Evolutionary conservation across 2,797 vertebrate species (phyloP).

Genomic region (Anguilla anguilla): DNA sequence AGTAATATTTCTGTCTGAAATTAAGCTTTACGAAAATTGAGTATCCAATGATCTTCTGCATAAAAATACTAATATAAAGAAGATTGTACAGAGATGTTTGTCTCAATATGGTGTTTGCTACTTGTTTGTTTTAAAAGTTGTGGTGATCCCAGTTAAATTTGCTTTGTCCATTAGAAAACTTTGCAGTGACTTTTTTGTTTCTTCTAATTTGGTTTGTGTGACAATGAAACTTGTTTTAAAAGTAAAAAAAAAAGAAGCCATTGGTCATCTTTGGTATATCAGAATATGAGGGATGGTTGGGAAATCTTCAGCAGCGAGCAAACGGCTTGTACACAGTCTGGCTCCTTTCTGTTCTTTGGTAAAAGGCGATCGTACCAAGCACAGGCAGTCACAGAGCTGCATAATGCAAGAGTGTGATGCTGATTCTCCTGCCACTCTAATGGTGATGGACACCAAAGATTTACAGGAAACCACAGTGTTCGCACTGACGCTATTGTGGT

Average conservation of each 20-base stretch:
- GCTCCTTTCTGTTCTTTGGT: neutral
- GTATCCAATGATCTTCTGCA: neutral
- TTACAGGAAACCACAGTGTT: neutral
- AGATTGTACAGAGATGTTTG: neutral
- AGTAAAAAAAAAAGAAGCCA: neutral
- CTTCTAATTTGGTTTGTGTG: neutral
- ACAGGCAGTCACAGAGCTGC: constrained; percentile 14
- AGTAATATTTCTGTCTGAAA: neutral
- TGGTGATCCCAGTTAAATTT: neutral
- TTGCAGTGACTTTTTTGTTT: neutral
- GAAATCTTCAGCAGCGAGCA: neutral
- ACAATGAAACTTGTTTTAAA: neutral
- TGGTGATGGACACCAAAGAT: neutral
- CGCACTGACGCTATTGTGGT: neutral
- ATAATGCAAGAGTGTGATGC: constrained; percentile 17
- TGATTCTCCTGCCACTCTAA: constrained; percentile 11
- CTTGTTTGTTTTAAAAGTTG: neutral
- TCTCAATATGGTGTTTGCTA: neutral
- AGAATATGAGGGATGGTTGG: neutral
- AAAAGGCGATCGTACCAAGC: constrained; percentile 12
- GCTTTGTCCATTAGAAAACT: neutral
- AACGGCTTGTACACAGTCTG: constrained; percentile 7
- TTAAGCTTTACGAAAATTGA: neutral
- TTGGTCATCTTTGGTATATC: neutral
- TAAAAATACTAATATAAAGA: neutral